These are phyloP conservation scores for Antechinus flavipes DNA, from an alignment of 2,113 vertebrate species.

Conservation along the genomic window DNA sequence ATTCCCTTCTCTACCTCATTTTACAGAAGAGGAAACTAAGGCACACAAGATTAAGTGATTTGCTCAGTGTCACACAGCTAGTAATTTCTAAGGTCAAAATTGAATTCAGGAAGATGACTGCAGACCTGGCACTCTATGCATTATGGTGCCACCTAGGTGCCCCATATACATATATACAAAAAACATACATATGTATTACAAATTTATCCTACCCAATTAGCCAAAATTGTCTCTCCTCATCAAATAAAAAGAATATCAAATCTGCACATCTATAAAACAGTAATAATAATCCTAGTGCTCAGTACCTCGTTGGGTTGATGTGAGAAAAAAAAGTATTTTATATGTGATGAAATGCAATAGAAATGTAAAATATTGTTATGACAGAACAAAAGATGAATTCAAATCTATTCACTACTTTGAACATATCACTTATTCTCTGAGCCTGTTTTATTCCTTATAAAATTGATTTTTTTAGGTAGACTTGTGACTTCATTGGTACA, in stretches of 20 bases:
- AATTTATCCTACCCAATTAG: background rate
- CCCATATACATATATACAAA: background rate
- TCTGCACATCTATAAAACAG: background rate
- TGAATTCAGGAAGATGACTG: background rate
- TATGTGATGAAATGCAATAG: background rate
- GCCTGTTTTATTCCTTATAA: background rate
- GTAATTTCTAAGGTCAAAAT: background rate
- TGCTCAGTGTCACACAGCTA: background rate
- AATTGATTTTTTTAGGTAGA: background rate
- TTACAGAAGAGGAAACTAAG: background rate
- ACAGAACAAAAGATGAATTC: background rate
- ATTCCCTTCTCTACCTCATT: background rate
- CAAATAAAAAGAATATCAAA: background rate
- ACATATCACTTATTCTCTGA: background rate
- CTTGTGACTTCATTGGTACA: background rate
- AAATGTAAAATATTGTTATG: background rate
- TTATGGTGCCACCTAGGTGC: background rate
- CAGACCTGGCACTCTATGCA: background rate
- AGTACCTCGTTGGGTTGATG: background rate
- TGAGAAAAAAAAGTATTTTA: background rate
- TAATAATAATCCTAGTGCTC: background rate
- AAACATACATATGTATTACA: background rate
- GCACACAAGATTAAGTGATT: background rate
- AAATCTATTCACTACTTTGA: background rate
- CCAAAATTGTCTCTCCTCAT: background rate